Percentiles rank a stretch among this genome's conserved stretches.
These are phyloP conservation scores for Coilia nasus DNA, from an alignment of 2,797 vertebrate genomes.

Conservation along the genomic window DNA sequence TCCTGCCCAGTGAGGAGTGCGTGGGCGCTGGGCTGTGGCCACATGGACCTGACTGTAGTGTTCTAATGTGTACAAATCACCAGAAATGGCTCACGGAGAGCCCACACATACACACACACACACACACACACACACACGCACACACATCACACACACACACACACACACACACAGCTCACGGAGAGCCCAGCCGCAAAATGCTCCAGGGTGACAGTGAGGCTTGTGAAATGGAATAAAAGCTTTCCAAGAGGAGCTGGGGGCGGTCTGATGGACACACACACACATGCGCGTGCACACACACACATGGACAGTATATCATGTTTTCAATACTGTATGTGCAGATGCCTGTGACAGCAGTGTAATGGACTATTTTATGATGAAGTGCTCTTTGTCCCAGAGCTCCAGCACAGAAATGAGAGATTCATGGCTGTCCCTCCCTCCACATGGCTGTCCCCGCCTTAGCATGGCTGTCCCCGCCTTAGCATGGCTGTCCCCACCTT, in stretches of 20 bases:
- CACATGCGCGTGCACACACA: not conserved
- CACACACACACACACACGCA: no score
- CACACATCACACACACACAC: no score
- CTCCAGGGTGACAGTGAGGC: slow-evolving; percentile 36
- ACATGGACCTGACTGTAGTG: slow-evolving; percentile 50
- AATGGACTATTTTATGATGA: slow-evolving; percentile 43
- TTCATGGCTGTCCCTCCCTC: not conserved
- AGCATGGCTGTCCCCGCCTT: no score
- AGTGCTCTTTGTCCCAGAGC: not conserved
- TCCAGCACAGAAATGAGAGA: not conserved
- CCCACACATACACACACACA: no score
- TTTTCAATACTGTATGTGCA: slow-evolving; percentile 39
- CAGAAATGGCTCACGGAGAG: slow-evolving; percentile 58
- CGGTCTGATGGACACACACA: not conserved
- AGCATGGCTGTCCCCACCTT: no score
- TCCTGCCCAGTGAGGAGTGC: not conserved
- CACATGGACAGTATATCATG: slow-evolving; percentile 41
- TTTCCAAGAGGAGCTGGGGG: slow-evolving; percentile 27
- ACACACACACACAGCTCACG: no score
- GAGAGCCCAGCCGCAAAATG: slow-evolving; percentile 46
- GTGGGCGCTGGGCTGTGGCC: not conserved
- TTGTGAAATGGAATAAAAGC: slow-evolving; percentile 54
- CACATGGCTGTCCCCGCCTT: no score
- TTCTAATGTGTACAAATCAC: slow-evolving; percentile 63
- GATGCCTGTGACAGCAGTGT: slow-evolving; percentile 30